A percentile compares a stretch with the other conserved stretches of the same genome.
Evolutionary conservation across 2,113 vertebrate species (phyloP).

Genomic region (Cephalophus harveyi): DNA sequence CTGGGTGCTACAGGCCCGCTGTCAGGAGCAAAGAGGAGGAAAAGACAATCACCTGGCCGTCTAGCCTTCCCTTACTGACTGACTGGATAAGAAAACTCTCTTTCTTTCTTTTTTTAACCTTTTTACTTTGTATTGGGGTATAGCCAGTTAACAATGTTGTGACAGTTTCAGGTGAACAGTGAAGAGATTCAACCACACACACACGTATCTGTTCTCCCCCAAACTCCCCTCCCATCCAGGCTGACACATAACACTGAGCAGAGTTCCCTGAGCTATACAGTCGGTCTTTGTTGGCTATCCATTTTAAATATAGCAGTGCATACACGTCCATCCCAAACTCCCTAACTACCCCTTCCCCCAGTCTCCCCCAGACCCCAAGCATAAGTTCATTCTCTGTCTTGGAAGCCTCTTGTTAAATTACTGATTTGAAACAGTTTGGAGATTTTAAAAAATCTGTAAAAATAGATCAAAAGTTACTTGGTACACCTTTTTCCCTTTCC

Average conservation of each 20-base stretch:
- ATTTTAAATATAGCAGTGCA: too few relatives aligned
- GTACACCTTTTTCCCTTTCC: not conserved
- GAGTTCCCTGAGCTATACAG: too few relatives aligned
- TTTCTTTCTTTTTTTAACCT: not conserved
- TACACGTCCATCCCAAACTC: not conserved
- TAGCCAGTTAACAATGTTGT: not conserved
- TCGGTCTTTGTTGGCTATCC: too few relatives aligned
- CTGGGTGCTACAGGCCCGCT: conserved; percentile 36
- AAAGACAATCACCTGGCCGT: not conserved
- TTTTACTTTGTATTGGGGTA: not conserved
- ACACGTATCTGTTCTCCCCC: not conserved
- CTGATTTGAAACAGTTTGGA: conserved; percentile 22
- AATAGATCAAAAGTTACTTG: conserved; percentile 13
- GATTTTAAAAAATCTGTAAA: conserved; percentile 1
- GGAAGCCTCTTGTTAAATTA: not conserved
- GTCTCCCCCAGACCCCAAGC: not conserved
- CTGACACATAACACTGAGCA: too few relatives aligned
- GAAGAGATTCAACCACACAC: not conserved
- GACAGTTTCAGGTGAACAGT: not conserved
- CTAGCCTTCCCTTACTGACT: conserved; percentile 8
- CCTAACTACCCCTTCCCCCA: not conserved
- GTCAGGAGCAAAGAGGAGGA: conserved; percentile 32
- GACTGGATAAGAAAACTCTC: conserved; percentile 48
- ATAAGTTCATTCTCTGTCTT: not conserved
- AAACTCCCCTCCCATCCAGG: too few relatives aligned